These are phyloP conservation scores for Ryuthela nishihirai DNA, from an alignment of 2,888 invertebrate species.

Conservation along the genomic window DNA sequence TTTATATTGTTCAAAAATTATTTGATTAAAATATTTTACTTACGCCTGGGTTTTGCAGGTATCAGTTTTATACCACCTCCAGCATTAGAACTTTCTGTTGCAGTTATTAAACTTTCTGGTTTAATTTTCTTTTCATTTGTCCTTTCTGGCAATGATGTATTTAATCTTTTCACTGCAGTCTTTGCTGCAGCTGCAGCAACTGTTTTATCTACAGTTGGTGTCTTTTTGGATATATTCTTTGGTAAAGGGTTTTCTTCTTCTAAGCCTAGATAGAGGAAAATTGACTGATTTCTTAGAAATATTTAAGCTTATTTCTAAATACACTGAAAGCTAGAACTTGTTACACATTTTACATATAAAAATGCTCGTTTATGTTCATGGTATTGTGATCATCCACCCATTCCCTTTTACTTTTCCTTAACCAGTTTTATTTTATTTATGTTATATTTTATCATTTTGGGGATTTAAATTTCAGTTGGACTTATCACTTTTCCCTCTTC, in stretches of 20 bases:
- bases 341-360: no score
- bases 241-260: constrained; percentile 65
- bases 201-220: constrained; percentile 24
- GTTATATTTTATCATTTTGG: no score
- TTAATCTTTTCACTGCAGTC: constrained; percentile 41
- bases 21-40: constrained; percentile 52
- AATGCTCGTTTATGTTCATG: no score
- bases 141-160: constrained; percentile 51
- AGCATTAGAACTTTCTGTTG: constrained; percentile 41
- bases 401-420: no score
- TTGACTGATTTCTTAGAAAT: background rate
- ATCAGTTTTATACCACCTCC: constrained; percentile 79
- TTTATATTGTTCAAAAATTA: background rate
- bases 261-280: constrained; percentile 55
- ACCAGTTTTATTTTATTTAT: no score
- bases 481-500: no score
- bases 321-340: constrained; percentile 7
- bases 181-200: constrained; percentile 43
- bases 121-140: constrained; percentile 72
- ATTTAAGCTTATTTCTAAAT: background rate
- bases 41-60: constrained; percentile 85
- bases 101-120: constrained; percentile 50
- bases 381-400: no score
- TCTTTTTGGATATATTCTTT: constrained; percentile 43
- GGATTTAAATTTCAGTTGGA: no score